phyloP scores from a whole-genome alignment of 1,140 invertebrate genomes.

The Aphis gossypii region DNA sequence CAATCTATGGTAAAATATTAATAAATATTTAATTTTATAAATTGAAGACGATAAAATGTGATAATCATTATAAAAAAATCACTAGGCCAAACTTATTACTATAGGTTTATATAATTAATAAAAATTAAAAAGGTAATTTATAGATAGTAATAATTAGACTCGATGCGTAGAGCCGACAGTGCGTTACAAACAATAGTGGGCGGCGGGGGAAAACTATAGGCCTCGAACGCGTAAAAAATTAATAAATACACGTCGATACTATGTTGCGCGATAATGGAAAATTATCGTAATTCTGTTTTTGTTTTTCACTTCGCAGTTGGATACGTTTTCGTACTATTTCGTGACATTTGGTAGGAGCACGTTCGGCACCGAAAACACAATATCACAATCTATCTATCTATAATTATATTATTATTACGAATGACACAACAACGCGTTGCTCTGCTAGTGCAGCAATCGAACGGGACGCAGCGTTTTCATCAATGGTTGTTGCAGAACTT shows the following conservation, averaged over 20 bases:
- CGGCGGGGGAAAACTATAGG: not conserved
- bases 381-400: not conserved
- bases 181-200: not conserved
- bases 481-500: not conserved
- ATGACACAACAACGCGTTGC: not conserved
- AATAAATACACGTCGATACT: not conserved
- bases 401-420: not conserved
- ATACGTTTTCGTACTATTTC: not conserved
- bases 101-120: not conserved
- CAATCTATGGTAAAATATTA: not conserved
- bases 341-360: not conserved
- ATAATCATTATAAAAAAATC: no score
- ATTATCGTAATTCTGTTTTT: not conserved
- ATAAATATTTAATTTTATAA: not conserved
- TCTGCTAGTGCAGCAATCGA: not conserved
- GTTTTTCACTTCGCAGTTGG: not conserved
- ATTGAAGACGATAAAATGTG: not conserved
- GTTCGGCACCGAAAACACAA: not conserved
- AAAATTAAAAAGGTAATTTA: not conserved
- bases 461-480: not conserved
- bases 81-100: not conserved
- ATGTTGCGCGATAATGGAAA: not conserved
- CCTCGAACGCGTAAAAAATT: not conserved
- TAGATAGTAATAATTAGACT: not conserved
- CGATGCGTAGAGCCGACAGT: not conserved